Evolutionary conservation across 92 coral and sea anemone genomes (phyloP).

Genomic region (Zoanthus sociatus): DNA sequence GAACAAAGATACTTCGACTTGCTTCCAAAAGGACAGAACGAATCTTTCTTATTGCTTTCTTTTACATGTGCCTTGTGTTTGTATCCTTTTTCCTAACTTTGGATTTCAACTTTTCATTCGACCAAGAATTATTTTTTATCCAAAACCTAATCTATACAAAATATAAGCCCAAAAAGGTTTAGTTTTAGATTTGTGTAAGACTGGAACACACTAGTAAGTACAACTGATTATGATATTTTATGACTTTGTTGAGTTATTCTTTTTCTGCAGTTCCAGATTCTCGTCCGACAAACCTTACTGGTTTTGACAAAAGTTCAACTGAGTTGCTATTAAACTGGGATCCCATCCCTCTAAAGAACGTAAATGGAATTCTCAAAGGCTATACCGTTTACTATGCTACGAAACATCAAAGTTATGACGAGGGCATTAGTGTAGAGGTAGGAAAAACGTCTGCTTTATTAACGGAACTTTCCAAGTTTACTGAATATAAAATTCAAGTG

Average conservation of each 20-base stretch:
- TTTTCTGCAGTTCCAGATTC: conserved; percentile 9
- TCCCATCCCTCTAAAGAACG: conserved; percentile 7
- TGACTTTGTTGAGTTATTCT: background rate
- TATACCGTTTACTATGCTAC: conserved; percentile 30
- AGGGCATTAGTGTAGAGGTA: conserved; percentile 8
- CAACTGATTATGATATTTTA: too few species aligned
- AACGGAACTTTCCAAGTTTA: conserved; percentile 19
- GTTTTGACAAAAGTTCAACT: conserved; percentile 36
- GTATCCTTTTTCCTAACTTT: too few species aligned
- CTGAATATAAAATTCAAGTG: conserved; percentile 29
- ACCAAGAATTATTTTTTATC: too few species aligned
- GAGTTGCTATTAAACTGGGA: conserved; percentile 29
- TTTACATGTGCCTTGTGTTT: too few species aligned
- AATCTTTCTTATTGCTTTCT: too few species aligned
- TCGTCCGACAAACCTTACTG: conserved; percentile 8
- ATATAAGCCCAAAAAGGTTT: too few species aligned
- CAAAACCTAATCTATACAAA: too few species aligned
- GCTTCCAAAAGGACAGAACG: too few species aligned
- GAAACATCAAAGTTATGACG: background rate
- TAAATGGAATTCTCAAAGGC: conserved; percentile 40
- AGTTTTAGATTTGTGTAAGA: too few species aligned
- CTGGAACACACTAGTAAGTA: too few species aligned
- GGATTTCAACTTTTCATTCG: too few species aligned
- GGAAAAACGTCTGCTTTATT: conserved; percentile 8
- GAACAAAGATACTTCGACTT: too few species aligned